These are phyloP conservation scores for Lagorchestes hirsutus DNA, from an alignment of 2,797 vertebrate species.

Conservation along the genomic window DNA sequence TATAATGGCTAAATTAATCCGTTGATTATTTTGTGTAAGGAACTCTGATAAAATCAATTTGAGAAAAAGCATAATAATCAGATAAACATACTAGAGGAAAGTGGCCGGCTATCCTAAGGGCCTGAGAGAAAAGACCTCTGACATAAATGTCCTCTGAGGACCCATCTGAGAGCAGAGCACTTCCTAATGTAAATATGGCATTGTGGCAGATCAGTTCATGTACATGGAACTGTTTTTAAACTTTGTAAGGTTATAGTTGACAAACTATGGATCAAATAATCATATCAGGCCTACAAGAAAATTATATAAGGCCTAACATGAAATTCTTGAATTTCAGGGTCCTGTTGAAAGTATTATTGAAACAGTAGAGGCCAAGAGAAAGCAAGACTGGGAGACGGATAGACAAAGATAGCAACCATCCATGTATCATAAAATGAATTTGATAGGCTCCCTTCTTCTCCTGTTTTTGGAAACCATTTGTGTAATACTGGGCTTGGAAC, in stretches of 20 bases:
- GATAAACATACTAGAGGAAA: background rate
- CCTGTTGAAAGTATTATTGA: too few species aligned
- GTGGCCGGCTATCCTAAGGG: background rate
- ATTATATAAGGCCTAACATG: background rate
- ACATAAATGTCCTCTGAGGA: background rate
- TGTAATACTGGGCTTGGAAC: too few species aligned
- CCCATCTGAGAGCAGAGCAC: background rate
- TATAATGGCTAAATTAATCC: background rate
- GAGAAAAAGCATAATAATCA: background rate
- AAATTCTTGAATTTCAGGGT: background rate
- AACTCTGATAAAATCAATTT: background rate
- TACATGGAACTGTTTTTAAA: background rate
- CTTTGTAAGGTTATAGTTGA: background rate
- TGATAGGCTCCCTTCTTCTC: too few species aligned
- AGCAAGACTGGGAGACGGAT: too few species aligned
- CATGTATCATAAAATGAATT: too few species aligned
- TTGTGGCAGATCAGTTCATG: background rate
- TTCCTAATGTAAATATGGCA: background rate
- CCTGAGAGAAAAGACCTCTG: background rate
- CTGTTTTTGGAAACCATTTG: too few species aligned
- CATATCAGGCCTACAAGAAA: background rate
- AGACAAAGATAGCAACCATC: too few species aligned
- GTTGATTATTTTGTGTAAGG: background rate
- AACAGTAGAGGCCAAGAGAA: too few species aligned
- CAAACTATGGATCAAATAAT: background rate